These are phyloP conservation scores for Thera obeliscata DNA, from an alignment of 2,888 invertebrate species.

Conservation along the genomic window DNA sequence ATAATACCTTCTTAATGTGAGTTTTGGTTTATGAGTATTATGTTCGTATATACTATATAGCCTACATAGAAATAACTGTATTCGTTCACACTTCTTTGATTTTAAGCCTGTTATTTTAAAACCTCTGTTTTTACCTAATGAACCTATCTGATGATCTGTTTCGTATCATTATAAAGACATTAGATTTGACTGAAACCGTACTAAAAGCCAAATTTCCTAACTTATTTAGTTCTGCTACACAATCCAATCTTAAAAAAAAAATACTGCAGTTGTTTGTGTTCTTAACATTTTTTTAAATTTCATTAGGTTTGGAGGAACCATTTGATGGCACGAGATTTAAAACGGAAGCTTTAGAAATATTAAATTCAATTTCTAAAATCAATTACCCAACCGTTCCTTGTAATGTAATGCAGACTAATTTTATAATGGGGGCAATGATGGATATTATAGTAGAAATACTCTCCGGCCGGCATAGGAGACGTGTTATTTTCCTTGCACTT, in stretches of 20 bases:
- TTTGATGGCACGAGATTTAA: background rate
- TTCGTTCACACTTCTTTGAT: slow-evolving; percentile 71
- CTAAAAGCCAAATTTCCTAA: background rate
- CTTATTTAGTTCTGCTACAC: slow-evolving; percentile 10
- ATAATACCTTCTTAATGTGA: slow-evolving; percentile 31
- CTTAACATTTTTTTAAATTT: background rate
- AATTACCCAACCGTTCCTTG: slow-evolving; percentile 31
- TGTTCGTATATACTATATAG: slow-evolving; percentile 32
- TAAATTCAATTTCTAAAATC: slow-evolving; percentile 29
- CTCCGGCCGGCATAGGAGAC: slow-evolving; percentile 56
- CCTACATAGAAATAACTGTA: slow-evolving; percentile 58
- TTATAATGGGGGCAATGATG: slow-evolving; percentile 70
- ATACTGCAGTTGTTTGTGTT: background rate
- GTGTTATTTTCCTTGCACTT: slow-evolving; percentile 77
- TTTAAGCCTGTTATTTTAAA: slow-evolving; percentile 60
- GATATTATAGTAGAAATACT: slow-evolving; percentile 63
- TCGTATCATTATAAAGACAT: slow-evolving; percentile 29
- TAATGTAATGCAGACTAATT: slow-evolving; percentile 59
- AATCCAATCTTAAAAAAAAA: background rate
- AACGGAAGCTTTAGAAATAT: slow-evolving; percentile 14
- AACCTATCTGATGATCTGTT: slow-evolving; percentile 28
- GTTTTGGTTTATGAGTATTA: slow-evolving; percentile 59
- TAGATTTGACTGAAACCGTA: slow-evolving; percentile 12
- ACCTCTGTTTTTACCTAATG: background rate
- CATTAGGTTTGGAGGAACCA: too few species aligned